Percentiles rank a stretch among this genome's conserved stretches.
phyloP scores from a whole-genome alignment of 1,140 invertebrate species.

The Panulirus ornatus region DNA sequence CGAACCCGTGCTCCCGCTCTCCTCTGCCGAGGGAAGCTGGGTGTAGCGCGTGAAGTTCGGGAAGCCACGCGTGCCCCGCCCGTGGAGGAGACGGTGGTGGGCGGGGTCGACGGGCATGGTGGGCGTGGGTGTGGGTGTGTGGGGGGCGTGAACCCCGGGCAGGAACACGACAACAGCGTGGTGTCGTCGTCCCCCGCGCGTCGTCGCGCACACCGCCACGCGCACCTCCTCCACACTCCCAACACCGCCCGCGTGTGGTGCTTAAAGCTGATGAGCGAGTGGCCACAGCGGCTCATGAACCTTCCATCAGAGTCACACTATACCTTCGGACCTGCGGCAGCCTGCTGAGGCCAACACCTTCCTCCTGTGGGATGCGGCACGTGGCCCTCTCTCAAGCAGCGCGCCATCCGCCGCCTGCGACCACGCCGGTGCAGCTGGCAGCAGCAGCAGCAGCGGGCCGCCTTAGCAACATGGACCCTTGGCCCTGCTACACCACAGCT shows the following conservation, averaged over 20 bases:
- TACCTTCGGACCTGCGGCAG: background rate
- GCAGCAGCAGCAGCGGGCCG: background rate
- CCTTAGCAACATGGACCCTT: background rate
- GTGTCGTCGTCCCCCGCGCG: background rate
- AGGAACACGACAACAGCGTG: background rate
- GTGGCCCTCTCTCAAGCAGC: background rate
- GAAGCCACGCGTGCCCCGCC: conserved; percentile 42
- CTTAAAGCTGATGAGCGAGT: conserved; percentile 45
- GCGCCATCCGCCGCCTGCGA: background rate
- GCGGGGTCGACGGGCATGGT: conserved; percentile 61
- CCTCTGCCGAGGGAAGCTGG: conserved; percentile 19
- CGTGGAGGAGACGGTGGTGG: conserved; percentile 63
- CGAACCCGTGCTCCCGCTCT: conserved; percentile 18
- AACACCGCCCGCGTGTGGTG: conserved; percentile 10
- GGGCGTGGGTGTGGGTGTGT: background rate
- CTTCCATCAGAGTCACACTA: background rate
- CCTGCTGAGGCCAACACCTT: background rate
- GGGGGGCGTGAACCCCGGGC: background rate
- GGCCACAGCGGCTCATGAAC: background rate
- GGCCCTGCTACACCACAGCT: background rate
- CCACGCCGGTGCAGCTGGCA: background rate
- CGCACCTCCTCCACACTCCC: background rate
- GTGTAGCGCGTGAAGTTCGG: conserved; percentile 45
- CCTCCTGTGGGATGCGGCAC: background rate
- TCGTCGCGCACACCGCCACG: background rate